Base-by-base conservation (phyloP, 1,140 invertebrate genomes). In the Brachionus paranguensis region DNA sequence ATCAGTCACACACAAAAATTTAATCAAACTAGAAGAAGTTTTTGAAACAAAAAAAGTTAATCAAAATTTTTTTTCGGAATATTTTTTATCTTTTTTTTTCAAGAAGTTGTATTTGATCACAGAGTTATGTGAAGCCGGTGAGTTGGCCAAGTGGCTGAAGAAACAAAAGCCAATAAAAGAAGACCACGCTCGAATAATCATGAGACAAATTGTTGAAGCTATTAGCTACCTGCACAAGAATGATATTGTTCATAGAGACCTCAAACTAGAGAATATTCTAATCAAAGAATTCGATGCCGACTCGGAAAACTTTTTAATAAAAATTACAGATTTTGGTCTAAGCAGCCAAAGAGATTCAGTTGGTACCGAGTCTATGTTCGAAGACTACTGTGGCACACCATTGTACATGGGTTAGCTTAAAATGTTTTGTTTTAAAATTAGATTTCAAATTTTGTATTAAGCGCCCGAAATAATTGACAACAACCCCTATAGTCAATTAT, bases 231-330 rank as follows among this genome's bases (percentile, higher is more conserved):
- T 92, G 84, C 91, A 91, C 86, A 91, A 91, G 89, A 87, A 90
- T 86, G 91, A 91, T 86, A 91, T 92, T 85, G 91, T 92, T 29
- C 91, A 92, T 87, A 87, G 91, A 86, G 91, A 92, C 87, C 86
- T 92, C 33, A 92, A 92, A 86, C 86, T 92, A 86, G 91, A 92
- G 86, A 92, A 92, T 87, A 91, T 92, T 84, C 86, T 92, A 74
- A 86, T 92, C 7, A 88, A 88, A 64, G 85, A 88, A 86, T 90
- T 90, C 33, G 72, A 89, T 27, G 88, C 91, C 84, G 86, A 50
- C 47, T 79, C 86, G 3, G 90, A 91, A 83, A 87, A 89, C 50
- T 87, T 91, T 47, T 89, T 90, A 84, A 91, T 92, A 20, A 81
- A 92, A 90, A 87, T 92, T 17, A 90, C 91, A 43, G 91, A 92